These are phyloP conservation scores for Trachythela sp. DNA, from an alignment of 64 coral and sea anemone genomes.

Conservation along the genomic window DNA sequence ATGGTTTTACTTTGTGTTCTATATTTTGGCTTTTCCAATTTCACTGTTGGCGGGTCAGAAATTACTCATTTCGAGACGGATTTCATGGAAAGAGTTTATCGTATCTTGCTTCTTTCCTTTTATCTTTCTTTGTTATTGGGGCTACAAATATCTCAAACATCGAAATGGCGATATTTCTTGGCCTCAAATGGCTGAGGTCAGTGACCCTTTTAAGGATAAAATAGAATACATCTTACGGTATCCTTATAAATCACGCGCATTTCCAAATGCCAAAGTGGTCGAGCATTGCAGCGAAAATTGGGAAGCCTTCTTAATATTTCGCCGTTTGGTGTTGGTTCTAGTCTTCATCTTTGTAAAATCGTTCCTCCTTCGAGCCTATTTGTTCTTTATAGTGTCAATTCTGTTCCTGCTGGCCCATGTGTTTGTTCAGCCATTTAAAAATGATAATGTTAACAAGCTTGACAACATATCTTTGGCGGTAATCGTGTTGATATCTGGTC, in stretches of 20 bases:
- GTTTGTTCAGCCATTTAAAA: neutral
- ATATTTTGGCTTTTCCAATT: neutral
- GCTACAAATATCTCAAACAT: neutral
- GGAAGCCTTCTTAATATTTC: neutral
- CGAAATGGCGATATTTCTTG: neutral
- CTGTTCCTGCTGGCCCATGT: neutral
- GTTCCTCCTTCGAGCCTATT: neutral
- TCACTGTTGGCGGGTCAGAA: neutral
- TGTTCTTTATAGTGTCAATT: neutral
- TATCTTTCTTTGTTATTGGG: neutral
- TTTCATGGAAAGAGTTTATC: neutral
- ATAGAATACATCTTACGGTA: neutral
- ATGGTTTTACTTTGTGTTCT: neutral
- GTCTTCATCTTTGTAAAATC: neutral
- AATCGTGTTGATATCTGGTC: neutral
- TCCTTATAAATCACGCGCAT: neutral
- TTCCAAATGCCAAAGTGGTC: neutral
- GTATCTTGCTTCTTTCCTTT: neutral
- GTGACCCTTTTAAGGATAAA: neutral
- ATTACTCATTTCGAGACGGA: neutral
- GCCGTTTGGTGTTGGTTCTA: neutral
- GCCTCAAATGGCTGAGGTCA: neutral
- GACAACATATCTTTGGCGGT: neutral
- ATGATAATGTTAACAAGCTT: neutral
- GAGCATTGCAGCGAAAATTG: neutral